Conservation (phyloP, 1,140 invertebrate genomes). For the Calosoma granatense region DNA sequence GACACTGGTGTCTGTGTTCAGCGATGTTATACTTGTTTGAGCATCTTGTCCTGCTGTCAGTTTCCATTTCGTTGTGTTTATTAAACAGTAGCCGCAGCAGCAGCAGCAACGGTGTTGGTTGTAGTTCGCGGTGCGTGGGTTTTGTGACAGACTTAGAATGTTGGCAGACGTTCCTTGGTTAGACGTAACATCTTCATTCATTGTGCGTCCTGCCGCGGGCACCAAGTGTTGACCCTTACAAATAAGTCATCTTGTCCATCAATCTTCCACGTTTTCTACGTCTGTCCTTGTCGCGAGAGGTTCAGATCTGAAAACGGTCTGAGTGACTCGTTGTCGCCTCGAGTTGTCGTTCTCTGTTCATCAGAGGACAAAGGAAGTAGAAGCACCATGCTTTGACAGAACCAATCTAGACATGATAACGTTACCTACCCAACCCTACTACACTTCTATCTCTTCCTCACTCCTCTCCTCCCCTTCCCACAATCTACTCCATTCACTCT, state of each 20-base stretch:
- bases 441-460: not conserved
- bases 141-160: not conserved
- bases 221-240: conserved; percentile 7
- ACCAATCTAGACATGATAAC: conserved; percentile 9
- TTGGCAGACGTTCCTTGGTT: not conserved
- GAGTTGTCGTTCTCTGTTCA: not conserved
- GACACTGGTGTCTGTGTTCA: not conserved
- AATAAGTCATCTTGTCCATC: conserved; percentile 7
- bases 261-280: not conserved
- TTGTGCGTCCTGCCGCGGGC: not conserved
- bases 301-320: not conserved
- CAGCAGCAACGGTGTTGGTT: too few species aligned
- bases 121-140: too few species aligned
- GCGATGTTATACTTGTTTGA: not conserved
- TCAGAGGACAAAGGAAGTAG: not conserved
- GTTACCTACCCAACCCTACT: not conserved
- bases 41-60: not conserved
- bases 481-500: not conserved
- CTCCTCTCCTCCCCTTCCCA: not conserved
- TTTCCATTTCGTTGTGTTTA: not conserved
- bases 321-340: conserved; percentile 5
- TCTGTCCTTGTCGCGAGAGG: not conserved
- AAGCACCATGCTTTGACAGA: not conserved
- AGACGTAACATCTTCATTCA: too few species aligned
- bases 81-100: not conserved